Evolutionary conservation across 2,797 vertebrate genomes (phyloP), one percentile per base, ranked within the genome.

Genomic region (Falco columbarius): DNA sequence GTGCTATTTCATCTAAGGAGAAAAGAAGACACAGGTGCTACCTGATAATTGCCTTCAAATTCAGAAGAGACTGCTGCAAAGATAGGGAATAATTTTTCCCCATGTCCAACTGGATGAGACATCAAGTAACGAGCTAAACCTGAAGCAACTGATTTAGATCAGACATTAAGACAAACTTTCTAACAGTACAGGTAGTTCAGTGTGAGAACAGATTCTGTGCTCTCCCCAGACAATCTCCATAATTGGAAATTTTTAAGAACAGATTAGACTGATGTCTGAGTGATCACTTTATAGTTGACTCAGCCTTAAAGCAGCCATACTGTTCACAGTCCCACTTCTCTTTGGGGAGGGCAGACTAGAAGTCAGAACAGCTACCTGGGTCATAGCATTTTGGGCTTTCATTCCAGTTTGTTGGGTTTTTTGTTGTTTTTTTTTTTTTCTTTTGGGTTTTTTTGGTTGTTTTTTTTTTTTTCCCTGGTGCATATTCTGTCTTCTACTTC

Each of bases 41-140:
- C 5, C 9, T 38, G 27, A 38, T 87, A 95, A 97, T 92, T 92
- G 38, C 52, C 63, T 91, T 89, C 70, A 85, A 91, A 59, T 44
- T 76, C 71, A 66, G n/a, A 73, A 79, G 27, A 66, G 18, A 24
- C 18, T 36, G 38, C 74, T 76, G 52, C 30, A 73, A 76, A 88
- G 22, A 40, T 3, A 46, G 38, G 66, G 66, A 88, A 54, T 68
- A 42, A 42, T 81, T 96, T 86, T 93, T 79, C 44, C 73, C 44
- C 12, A 2, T 47, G 47, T 87, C 75, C 55, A 47, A 68, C 49
- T 34, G 80, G 94, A 77, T 46, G 62, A 77, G 72, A 86, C 68
- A 38, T 3, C 8, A 65, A 81, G 10, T 62, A 83, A 84, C 68
- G 87, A 94, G 38, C 61, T 86, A n/a, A 88, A 93, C 27, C 6